Evolutionary conservation across 1,140 invertebrate species (phyloP).

Genomic region (Cydia fagiglandana): DNA sequence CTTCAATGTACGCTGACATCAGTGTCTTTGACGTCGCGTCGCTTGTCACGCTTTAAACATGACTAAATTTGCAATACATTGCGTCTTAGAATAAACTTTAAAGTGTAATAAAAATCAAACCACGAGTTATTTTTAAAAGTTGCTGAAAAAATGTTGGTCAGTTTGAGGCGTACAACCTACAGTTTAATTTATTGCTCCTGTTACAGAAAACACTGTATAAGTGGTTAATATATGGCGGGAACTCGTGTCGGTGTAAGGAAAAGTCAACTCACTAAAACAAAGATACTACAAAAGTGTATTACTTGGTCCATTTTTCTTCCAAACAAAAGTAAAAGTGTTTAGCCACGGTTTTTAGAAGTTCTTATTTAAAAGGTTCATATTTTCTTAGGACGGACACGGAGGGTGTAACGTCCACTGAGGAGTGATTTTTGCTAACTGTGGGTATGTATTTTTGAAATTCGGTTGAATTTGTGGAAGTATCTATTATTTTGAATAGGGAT

Average conservation of each 20-base stretch:
- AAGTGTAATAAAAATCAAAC: too few species aligned
- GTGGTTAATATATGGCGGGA: too few species aligned
- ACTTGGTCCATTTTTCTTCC: constrained; percentile 13
- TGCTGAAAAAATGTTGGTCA: too few species aligned
- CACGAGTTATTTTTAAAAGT: too few species aligned
- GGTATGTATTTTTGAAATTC: background rate
- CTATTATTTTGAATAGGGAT: background rate
- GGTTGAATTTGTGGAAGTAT: background rate
- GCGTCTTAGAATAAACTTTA: too few species aligned
- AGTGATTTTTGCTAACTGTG: background rate
- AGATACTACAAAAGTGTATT: constrained; percentile 13
- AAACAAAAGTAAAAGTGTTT: constrained; percentile 6
- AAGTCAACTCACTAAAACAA: background rate
- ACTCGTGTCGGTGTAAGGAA: background rate
- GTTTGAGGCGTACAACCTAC: too few species aligned
- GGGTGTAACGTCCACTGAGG: background rate
- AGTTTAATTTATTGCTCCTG: too few species aligned
- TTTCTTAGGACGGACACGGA: constrained; percentile 5
- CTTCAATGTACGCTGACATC: too few species aligned
- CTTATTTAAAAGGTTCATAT: constrained; percentile 2
- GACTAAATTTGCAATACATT: too few species aligned
- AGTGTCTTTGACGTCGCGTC: too few species aligned
- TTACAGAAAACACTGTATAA: too few species aligned
- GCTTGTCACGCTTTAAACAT: too few species aligned
- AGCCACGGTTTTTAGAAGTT: constrained; percentile 3